A percentile compares a stretch with the other conserved stretches of the same genome.
These are phyloP conservation scores for Syrphus vitripennis DNA, from an alignment of 2,888 invertebrate species.

Conservation along the genomic window DNA sequence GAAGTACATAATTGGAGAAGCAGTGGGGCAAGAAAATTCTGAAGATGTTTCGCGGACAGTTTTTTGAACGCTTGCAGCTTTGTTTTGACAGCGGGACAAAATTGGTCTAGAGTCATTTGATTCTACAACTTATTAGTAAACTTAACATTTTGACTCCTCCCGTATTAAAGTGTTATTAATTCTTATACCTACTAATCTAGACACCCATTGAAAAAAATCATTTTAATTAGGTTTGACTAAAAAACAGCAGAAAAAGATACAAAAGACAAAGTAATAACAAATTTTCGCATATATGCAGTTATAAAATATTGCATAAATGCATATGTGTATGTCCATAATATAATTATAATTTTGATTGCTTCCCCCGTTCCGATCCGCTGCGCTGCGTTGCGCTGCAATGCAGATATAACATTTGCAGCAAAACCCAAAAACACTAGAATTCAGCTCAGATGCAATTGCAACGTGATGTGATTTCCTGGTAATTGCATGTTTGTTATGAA, in stretches of 20 bases:
- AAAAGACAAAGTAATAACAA: not conserved
- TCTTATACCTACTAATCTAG: too few species aligned
- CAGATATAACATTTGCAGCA: not conserved
- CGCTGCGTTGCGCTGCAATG: not conserved
- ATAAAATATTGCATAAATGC: not conserved
- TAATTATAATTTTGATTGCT: not conserved
- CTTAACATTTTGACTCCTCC: too few species aligned
- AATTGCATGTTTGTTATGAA: conserved; percentile 29
- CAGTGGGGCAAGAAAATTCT: too few species aligned
- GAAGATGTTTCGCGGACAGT: too few species aligned
- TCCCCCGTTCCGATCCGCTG: not conserved
- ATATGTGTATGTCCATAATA: not conserved
- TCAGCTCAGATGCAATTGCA: not conserved
- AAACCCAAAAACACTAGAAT: not conserved
- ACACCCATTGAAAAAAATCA: too few species aligned
- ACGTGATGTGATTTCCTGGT: not conserved
- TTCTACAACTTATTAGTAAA: too few species aligned
- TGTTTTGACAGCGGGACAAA: too few species aligned
- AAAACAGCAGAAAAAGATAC: not conserved
- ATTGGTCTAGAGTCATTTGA: too few species aligned
- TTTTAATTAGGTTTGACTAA: not conserved
- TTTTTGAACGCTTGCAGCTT: too few species aligned
- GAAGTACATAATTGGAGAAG: too few species aligned
- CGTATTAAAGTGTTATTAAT: too few species aligned
- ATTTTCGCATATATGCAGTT: not conserved